Base-by-base conservation (phyloP, 2,797 vertebrate species). In the Pangasius sanitwongsei region DNA sequence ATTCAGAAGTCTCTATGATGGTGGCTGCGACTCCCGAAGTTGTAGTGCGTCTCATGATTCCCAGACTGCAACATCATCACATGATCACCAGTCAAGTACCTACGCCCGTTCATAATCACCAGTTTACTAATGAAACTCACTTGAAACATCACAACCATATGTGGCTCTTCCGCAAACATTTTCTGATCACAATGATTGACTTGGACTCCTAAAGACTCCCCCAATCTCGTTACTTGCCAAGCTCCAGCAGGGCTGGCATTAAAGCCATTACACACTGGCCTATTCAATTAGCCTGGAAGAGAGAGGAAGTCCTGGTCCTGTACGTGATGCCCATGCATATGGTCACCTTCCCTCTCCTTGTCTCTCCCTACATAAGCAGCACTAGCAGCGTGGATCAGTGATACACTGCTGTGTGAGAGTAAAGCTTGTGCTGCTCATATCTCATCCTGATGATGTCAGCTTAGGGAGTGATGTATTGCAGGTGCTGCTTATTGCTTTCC, bases 341-440 rank as follows among this genome's bases (percentile, higher is more conserved):
- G 92, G 92, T 92, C 95, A 95, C 96, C 96, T 96, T 96, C 94
- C 87, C 91, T 96, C 95, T 96, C 96, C 96, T 96, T 96, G 94
- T 87, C 92, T 81, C 74, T 65, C 61, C 87, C 93, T 91, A 93
- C 94, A 93, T 93, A 92, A 92, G 50, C 91, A 20, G 75, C 41
- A 77, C 4, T 31, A 8, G 82, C 41, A 48, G 34, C 28, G 6
- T 31, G 83, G 80, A 65, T 44, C 59, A 55, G 44, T 50, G 69
- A 67, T 37, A n/a, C 83, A n/a, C 74, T 70, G 74, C 63, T 78
- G 77, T 81, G 31, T n/a, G 88, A 69, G 91, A 82, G 86, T 28
- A n/a, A 59, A 63, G 84, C 34, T 12, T 57, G 50, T 84, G 34
- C 31, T 48, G 59, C 82, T 88, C 82, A 67, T 89, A 84, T 89